These are phyloP conservation scores for Benthosema pterotum DNA, from an alignment of 2,797 vertebrate genomes.

Conservation along the genomic window DNA sequence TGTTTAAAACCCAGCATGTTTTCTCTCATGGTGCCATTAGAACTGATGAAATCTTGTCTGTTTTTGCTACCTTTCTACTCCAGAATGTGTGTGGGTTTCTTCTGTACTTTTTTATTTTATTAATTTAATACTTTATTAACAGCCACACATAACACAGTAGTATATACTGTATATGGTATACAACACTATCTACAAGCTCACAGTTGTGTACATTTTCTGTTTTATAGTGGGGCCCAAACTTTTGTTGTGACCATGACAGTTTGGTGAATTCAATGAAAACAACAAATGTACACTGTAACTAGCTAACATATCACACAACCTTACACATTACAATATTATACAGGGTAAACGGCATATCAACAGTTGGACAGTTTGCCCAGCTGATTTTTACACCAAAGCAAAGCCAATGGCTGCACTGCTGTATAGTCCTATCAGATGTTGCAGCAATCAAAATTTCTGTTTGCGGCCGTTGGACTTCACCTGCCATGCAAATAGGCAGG, in stretches of 20 bases:
- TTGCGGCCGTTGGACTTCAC: constrained; percentile 49
- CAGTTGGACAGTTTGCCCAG: constrained; percentile 20
- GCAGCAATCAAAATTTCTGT: constrained; percentile 39
- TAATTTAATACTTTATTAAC: too few species aligned
- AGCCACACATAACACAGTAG: too few species aligned
- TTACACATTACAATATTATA: not conserved
- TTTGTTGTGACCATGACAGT: not conserved
- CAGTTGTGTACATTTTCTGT: too few species aligned
- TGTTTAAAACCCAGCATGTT: too few species aligned
- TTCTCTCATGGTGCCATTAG: too few species aligned
- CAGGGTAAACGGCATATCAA: not conserved
- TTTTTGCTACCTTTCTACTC: too few species aligned
- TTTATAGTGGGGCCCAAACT: too few species aligned
- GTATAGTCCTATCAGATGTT: constrained; percentile 35
- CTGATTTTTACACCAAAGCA: constrained; percentile 2
- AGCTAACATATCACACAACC: not conserved
- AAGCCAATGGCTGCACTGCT: constrained; percentile 1
- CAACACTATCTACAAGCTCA: too few species aligned
- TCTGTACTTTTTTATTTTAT: too few species aligned
- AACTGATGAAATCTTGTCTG: too few species aligned
- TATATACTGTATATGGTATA: too few species aligned
- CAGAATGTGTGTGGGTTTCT: too few species aligned
- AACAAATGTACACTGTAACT: not conserved
- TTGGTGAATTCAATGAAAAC: not conserved
- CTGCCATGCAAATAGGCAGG: constrained; percentile 72